Percentiles rank a stretch among this genome's conserved stretches.
Evolutionary conservation across 2,113 vertebrate genomes (phyloP).

Genomic region (Trogon melanurus): DNA sequence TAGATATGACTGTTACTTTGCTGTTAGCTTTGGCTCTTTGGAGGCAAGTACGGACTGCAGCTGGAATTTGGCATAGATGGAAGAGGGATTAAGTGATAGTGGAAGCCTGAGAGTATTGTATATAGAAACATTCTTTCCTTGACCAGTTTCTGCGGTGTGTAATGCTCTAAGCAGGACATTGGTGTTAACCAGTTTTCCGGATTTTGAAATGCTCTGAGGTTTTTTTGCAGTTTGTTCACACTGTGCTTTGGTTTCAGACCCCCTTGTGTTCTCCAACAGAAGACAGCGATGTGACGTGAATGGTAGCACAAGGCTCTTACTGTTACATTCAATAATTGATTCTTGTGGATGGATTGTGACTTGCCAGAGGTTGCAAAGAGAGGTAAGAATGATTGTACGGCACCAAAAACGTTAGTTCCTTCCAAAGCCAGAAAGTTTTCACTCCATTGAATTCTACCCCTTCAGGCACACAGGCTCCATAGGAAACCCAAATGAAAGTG

Average conservation of each 20-base stretch:
- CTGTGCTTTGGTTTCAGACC: constrained; percentile 26
- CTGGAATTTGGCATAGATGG: constrained; percentile 44
- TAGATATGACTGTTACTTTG: constrained; percentile 28
- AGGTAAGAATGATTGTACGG: constrained; percentile 24
- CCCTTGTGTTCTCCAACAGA: neutral
- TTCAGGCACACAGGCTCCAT: neutral
- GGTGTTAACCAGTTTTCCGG: neutral
- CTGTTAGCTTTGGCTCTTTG: neutral
- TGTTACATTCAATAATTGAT: neutral
- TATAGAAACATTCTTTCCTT: constrained; percentile 10
- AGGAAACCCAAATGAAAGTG: neutral
- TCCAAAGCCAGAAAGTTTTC: constrained; percentile 9
- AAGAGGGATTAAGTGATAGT: constrained; percentile 53
- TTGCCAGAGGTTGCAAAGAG: neutral
- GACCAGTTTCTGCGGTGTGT: neutral
- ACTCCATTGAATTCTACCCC: neutral
- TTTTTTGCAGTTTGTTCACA: neutral
- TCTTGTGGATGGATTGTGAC: neutral
- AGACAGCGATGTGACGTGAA: neutral
- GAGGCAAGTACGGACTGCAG: neutral
- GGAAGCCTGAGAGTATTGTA: neutral
- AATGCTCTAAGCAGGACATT: neutral
- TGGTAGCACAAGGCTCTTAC: neutral
- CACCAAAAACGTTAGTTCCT: neutral
- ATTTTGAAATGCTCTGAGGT: neutral